Evolutionary conservation across 2,797 vertebrate species (phyloP), one percentile per base, ranked within the genome.

Genomic region (Leptodactylus fallax): DNA sequence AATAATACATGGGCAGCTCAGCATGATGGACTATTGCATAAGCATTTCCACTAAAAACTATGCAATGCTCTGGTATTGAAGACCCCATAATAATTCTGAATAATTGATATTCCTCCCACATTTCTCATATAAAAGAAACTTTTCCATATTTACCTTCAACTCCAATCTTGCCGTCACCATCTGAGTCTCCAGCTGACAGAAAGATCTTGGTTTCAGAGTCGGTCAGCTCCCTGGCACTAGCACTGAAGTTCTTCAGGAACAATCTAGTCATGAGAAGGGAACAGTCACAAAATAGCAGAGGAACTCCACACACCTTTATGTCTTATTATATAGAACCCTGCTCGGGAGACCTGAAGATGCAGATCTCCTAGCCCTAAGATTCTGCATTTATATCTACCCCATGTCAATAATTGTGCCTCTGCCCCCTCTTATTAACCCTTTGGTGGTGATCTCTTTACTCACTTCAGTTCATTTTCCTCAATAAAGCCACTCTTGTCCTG

Each of bases 381-480:
- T 58, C 11, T n/a, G 0, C 19, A 71, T 71, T 36, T 69, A 36
- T 16, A 6, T 61, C 19, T 12, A 61, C 7, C 16, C 27, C 5
- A 9, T 23, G n/a, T 74, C 9, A 19, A 47, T 51, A 51, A 21
- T 76, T 27, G 2, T 7, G 51, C 12, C 13, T 14, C 16, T 79
- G 23, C n/a, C 14, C 4, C 19, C 36, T 49, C 8, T 12, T 49
- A 21, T 36, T 36, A 36, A 36, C 36, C 36, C 36, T 36, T n/a
- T n/a, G n/a, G n/a, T n/a, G n/a, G n/a, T n/a, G n/a, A n/a, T n/a
- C n/a, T n/a, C n/a, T n/a, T 36, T 81, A 90, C 95, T 95, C 93
- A 97, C 96, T 95, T 96, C 86, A 96, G 90, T 92, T 96, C 96
- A 0, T 96, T 95, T 94, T 97, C 94, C 94, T 97, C 95, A 93